A percentile compares a stretch with the other conserved stretches of the same genome.
These are phyloP conservation scores for pig (Sus scrofa) DNA, from an alignment of 2,113 vertebrate genomes.

Conservation along the genomic window T2T-Sscrofa CM000822.6:81214001-81214500, in stretches of 20 bases:
- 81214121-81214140: too few relatives aligned
- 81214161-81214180: background rate
- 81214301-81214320: background rate
- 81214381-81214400: background rate
- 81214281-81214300: background rate
- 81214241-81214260: background rate
- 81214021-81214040: background rate
- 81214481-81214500: background rate
- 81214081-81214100: background rate
- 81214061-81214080: accelerated
- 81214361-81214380: background rate
- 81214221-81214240: background rate
- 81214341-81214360: background rate
- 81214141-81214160: background rate
- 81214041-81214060: background rate
- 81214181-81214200: background rate
- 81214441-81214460: background rate
- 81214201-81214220: background rate
- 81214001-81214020: background rate
- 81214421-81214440: background rate
- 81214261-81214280: background rate
- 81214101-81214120: background rate
- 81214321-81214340: background rate
- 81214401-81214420: background rate
- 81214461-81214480: background rate